Percentiles rank a stretch among this genome's conserved stretches.
Conservation (phyloP, 2,113 vertebrate genomes). For the Deroptyus accipitrinus region DNA sequence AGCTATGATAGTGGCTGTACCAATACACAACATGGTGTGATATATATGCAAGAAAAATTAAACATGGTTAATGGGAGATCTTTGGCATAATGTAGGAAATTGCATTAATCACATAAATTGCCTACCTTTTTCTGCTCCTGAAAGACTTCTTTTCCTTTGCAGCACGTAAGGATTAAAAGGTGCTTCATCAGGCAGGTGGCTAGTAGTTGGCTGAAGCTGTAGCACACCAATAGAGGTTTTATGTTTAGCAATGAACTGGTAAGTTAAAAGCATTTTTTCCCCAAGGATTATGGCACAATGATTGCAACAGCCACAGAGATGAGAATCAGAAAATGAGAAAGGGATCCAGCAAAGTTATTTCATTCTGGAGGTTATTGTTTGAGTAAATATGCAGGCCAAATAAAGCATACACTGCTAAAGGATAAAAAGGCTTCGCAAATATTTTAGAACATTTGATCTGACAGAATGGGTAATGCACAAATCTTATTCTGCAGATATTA, state of each 20-base stretch:
- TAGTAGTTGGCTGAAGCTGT: constrained; percentile 25
- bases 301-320: neutral
- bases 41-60: neutral
- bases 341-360: neutral
- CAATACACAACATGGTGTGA: neutral
- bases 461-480: neutral
- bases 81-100: neutral
- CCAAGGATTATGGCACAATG: neutral
- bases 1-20: neutral
- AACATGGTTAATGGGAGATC: neutral
- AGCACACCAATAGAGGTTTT: constrained; percentile 23
- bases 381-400: neutral
- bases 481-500: constrained; percentile 7
- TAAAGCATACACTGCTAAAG: neutral
- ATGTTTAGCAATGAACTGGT: neutral
- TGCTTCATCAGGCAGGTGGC: constrained; percentile 31
- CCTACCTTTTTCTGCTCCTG: constrained; percentile 58
- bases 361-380: constrained; percentile 8
- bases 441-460: neutral
- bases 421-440: neutral
- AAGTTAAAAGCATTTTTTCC: neutral
- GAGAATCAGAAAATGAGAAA: neutral
- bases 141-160: neutral
- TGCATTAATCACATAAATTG: neutral
- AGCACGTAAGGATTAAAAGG: constrained; percentile 72